These are phyloP conservation scores for Merluccius polli DNA, from an alignment of 2,797 vertebrate genomes.

Conservation along the genomic window DNA sequence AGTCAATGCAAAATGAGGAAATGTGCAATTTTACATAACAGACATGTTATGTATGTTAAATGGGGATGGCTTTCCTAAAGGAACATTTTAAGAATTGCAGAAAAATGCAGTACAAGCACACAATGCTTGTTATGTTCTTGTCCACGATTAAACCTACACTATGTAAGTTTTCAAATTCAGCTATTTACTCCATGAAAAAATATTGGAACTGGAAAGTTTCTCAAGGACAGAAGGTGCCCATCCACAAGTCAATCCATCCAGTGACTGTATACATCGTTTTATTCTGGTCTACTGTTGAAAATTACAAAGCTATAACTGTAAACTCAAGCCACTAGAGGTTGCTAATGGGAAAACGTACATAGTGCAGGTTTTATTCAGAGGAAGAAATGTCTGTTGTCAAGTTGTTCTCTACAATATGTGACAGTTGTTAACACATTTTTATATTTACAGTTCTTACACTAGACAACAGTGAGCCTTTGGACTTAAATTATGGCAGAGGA, in stretches of 20 bases:
- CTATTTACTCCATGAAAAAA: background rate
- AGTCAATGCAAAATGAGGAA: background rate
- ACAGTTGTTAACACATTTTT: conserved; percentile 1
- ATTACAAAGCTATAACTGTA: too few species aligned
- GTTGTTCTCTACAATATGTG: background rate
- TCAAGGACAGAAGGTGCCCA: background rate
- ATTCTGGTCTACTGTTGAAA: too few species aligned
- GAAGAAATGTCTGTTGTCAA: background rate
- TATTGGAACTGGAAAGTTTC: background rate
- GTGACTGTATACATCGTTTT: too few species aligned
- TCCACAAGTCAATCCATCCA: too few species aligned
- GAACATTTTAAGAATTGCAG: background rate
- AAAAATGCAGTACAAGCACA: background rate
- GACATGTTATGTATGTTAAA: background rate
- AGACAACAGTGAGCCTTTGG: conserved; percentile 74
- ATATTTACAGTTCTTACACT: conserved; percentile 76
- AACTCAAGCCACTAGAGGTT: too few species aligned
- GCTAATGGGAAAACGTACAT: too few species aligned
- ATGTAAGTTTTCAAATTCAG: background rate
- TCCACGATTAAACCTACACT: background rate
- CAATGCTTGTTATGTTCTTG: background rate
- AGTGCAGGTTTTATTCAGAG: background rate
- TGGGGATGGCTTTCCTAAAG: background rate
- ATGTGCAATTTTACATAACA: background rate
- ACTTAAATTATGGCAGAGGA: conserved; percentile 66